Conservation (phyloP, 1,140 invertebrate genomes). For the Ostrea edulis region DNA sequence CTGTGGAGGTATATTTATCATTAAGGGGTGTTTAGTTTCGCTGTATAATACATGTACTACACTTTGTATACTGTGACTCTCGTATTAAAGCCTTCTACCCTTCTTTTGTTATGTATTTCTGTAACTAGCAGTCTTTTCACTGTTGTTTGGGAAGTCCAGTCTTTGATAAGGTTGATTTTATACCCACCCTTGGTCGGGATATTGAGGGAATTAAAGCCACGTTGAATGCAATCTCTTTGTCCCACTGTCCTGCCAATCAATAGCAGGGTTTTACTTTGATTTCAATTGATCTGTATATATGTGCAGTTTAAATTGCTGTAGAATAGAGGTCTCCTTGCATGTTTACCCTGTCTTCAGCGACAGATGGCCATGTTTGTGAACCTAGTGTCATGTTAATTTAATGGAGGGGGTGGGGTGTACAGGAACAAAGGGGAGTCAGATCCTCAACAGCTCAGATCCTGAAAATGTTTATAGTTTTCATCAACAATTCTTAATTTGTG, state of each 20-base stretch:
- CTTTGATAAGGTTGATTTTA: slow-evolving; percentile 13
- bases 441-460: not conserved
- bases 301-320: slow-evolving; percentile 8
- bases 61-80: not conserved
- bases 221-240: not conserved
- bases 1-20: not conserved
- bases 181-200: slow-evolving; percentile 9
- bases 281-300: slow-evolving; percentile 16
- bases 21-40: not conserved
- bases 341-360: not conserved
- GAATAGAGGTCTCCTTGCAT: not conserved
- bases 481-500: not conserved
- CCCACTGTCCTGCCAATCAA: slow-evolving; percentile 11
- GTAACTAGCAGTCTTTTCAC: not conserved
- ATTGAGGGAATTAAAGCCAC: slow-evolving; percentile 32
- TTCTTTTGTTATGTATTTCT: not conserved
- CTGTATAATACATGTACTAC: too few relatives aligned
- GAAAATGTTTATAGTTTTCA: slow-evolving; percentile 2
- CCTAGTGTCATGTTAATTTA: not conserved
- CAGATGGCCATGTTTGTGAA: slow-evolving; percentile 2
- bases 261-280: slow-evolving; percentile 17
- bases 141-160: not conserved
- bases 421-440: not conserved
- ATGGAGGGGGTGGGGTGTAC: not conserved
- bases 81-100: not conserved